A percentile compares a stretch with the other conserved stretches of the same genome.
phyloP scores from a whole-genome alignment of 2,888 invertebrate species.

The Patella caerulea region DNA sequence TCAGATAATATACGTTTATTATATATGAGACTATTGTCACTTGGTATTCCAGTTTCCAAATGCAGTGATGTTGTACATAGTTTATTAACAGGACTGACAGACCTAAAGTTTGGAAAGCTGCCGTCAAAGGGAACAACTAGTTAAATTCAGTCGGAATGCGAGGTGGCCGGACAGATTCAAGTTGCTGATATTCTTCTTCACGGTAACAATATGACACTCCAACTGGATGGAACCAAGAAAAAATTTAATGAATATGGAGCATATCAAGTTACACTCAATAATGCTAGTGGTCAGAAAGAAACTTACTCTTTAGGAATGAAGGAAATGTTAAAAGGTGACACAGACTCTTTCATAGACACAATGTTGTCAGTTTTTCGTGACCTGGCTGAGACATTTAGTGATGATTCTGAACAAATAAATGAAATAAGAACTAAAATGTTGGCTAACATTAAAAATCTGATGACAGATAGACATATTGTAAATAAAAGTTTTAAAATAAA shows the following conservation, averaged over 20 bases:
- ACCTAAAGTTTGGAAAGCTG: neutral
- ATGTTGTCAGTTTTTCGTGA: neutral
- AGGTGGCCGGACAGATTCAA: neutral
- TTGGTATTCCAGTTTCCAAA: neutral
- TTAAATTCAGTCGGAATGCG: neutral
- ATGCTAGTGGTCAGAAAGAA: neutral
- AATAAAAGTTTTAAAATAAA: neutral
- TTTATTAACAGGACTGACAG: neutral
- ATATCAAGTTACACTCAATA: neutral
- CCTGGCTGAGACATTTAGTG: neutral
- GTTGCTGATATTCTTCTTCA: neutral
- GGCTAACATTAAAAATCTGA: neutral
- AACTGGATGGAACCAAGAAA: slow-evolving; percentile 2
- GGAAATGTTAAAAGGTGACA: neutral
- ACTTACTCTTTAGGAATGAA: neutral
- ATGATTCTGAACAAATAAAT: neutral
- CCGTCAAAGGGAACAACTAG: neutral
- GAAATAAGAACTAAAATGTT: neutral
- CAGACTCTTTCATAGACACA: neutral
- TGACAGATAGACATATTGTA: neutral
- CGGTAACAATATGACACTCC: neutral
- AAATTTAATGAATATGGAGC: neutral
- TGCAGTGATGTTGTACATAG: neutral
- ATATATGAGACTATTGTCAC: slow-evolving; percentile 3
- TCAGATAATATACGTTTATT: neutral